Conservation (phyloP, 2,888 invertebrate genomes). For the Cheilosia urbana region DNA sequence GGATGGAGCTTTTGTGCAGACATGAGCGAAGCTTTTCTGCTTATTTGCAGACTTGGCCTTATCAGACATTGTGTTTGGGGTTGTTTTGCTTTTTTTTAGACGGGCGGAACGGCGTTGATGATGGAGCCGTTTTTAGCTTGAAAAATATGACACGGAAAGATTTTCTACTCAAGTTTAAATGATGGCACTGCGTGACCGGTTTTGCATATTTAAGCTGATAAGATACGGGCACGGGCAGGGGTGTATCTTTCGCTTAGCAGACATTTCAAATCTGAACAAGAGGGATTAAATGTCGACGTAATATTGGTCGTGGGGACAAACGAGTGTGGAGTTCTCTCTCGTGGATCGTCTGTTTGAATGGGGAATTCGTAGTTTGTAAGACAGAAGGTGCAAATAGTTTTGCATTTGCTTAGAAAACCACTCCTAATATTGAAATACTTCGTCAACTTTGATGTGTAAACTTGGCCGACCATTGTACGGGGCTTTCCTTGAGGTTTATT, state of each 20-base stretch:
- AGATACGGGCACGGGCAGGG: too few relatives aligned
- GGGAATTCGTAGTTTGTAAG: too few relatives aligned
- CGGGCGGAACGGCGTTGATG: conserved; percentile 50
- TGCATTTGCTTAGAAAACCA: too few relatives aligned
- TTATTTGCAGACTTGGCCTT: conserved; percentile 26
- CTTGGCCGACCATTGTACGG: too few relatives aligned
- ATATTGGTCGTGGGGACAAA: neutral
- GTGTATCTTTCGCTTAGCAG: neutral
- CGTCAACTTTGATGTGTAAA: too few relatives aligned
- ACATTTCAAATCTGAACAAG: neutral
- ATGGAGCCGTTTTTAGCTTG: conserved; percentile 22
- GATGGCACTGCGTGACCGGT: conserved; percentile 41
- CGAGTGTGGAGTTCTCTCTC: neutral
- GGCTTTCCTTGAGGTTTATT: too few relatives aligned
- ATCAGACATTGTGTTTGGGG: conserved; percentile 42
- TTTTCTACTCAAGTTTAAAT: conserved; percentile 54
- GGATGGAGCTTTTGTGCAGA: conserved; percentile 47
- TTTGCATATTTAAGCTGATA: conserved; percentile 5
- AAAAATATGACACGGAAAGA: conserved; percentile 45
- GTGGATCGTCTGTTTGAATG: too few relatives aligned
- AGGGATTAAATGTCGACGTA: neutral
- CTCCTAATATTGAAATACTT: too few relatives aligned
- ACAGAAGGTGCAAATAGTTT: too few relatives aligned
- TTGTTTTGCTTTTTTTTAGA: conserved; percentile 41
- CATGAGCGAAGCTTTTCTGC: conserved; percentile 18